Evolutionary conservation across 2,888 invertebrate genomes (phyloP), one percentile per base, ranked within the genome.

Genomic region (Brenthis daphne): DNA sequence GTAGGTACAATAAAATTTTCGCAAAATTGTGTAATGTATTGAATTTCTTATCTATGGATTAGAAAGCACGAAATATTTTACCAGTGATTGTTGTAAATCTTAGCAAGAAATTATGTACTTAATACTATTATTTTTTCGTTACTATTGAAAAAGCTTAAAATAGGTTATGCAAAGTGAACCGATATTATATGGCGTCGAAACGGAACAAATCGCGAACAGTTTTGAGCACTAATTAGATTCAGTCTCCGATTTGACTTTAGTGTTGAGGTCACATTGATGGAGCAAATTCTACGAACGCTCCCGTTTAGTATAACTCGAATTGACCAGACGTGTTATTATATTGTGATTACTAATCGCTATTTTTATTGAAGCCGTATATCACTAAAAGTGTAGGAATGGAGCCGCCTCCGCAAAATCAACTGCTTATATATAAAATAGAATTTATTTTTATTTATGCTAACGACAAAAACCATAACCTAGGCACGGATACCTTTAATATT

Each of bases 281-380:
- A 73, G 65, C 75, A 74, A 74, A 80, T 88, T 88, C 85, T 82
- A 77, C 80, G 86, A 86, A 85, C 82, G 80, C 82, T 85, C 84
- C 83, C 78, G 83, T 84, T 82, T 81, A 71, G 72, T 74, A 79
- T 82, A 79, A 76, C 68, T 74, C 75, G 75, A 73, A 74, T 76
- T 74, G 72, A 75, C 74, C 80, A 85, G 81, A 84, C 85, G 75
- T 86, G 79, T 85, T 85, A 87, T 88, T 88, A 89, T 84, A 78
- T 82, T 74, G 77, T 80, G 79, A 86, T 87, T 85, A 86, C 77
- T 80, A 80, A 83, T 80, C 77, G 78, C 79, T 76, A 78, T 79
- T 79, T 75, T 80, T 79, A 78, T 74, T 77, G 70, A 77, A 67
- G 53, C 55, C 54, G 56, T 70, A 65, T 67, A 65, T 37, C 63